phyloP scores from a whole-genome alignment of 2,888 invertebrate species.

The Sipha maydis region DNA sequence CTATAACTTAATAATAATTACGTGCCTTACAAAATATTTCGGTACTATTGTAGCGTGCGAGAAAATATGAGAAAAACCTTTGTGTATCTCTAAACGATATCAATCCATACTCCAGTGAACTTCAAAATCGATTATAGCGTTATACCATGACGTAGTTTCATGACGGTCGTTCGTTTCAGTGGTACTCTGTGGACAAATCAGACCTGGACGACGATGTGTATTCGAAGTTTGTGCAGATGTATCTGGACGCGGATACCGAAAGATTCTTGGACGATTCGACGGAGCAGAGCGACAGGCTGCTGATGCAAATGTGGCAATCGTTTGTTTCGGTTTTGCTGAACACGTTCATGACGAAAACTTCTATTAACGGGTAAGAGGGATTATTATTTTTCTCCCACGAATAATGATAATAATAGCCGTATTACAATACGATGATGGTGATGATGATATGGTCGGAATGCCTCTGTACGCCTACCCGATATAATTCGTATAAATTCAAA shows the following conservation, averaged over 20 bases:
- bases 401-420: no score
- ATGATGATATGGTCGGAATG: no score
- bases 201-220: slow-evolving; percentile 71
- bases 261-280: slow-evolving; percentile 79
- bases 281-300: slow-evolving; percentile 85
- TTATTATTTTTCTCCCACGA: neutral
- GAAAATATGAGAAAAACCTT: neutral
- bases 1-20: neutral
- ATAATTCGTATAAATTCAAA: no score
- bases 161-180: slow-evolving; percentile 70
- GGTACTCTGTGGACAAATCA: slow-evolving; percentile 77
- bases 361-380: slow-evolving; percentile 86
- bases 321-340: slow-evolving; percentile 85
- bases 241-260: slow-evolving; percentile 79
- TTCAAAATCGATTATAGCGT: no score
- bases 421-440: no score
- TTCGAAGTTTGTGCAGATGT: slow-evolving; percentile 75
- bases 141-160: no score
- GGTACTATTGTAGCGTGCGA: neutral
- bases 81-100: no score
- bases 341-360: slow-evolving; percentile 93
- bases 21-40: neutral
- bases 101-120: no score
- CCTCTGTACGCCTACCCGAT: no score
- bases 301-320: slow-evolving; percentile 91